Evolutionary conservation across 2,797 vertebrate species (phyloP).

Genomic region (Thripadectes ignobilis): DNA sequence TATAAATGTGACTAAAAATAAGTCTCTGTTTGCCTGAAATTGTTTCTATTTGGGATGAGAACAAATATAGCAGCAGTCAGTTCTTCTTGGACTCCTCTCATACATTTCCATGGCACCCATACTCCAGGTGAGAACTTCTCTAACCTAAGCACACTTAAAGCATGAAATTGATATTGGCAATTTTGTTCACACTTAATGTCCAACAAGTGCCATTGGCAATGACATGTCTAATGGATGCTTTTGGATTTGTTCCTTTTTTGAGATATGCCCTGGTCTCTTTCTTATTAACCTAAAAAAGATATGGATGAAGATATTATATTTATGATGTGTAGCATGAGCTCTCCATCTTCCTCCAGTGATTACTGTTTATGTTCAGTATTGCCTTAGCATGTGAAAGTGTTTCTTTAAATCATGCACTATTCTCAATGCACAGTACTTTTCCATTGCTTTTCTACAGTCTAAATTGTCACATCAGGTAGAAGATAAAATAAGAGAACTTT

Average conservation of each 20-base stretch:
- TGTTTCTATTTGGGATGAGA: background rate
- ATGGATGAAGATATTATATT: background rate
- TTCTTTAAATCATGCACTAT: background rate
- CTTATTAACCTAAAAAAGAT: background rate
- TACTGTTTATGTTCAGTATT: background rate
- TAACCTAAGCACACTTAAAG: background rate
- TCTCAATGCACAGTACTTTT: constrained; percentile 38
- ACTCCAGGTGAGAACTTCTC: background rate
- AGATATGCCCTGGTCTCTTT: background rate
- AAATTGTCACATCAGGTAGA: constrained; percentile 55
- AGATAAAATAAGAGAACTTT: constrained; percentile 50
- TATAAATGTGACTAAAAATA: background rate
- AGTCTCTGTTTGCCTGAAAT: background rate
- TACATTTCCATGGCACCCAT: background rate
- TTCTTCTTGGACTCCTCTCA: background rate
- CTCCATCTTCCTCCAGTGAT: background rate
- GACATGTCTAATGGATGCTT: background rate
- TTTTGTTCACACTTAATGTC: background rate
- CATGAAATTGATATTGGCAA: background rate
- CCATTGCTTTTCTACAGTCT: background rate
- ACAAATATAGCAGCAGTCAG: background rate
- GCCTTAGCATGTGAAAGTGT: background rate
- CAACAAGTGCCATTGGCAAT: background rate
- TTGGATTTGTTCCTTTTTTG: background rate
- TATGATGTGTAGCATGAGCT: background rate